These are phyloP conservation scores for Antigone vipio DNA, from an alignment of 2,113 vertebrate species.

Conservation along the genomic window DNA sequence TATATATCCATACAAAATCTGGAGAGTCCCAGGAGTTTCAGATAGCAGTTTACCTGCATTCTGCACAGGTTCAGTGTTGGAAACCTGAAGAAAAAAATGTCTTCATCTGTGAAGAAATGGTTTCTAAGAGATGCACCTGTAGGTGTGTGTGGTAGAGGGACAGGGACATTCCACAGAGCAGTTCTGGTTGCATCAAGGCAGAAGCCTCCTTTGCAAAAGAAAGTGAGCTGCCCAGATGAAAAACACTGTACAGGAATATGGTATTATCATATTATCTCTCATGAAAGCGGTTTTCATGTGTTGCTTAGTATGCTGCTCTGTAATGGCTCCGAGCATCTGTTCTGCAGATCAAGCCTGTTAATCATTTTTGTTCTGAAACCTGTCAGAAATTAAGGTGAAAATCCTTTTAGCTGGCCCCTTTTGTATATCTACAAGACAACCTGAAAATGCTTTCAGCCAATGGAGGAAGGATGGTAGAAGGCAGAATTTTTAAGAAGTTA, in stretches of 20 bases:
- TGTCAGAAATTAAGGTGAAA: slow-evolving; percentile 23
- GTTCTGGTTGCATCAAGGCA: neutral
- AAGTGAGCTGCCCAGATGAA: neutral
- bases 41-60: neutral
- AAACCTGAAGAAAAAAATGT: neutral
- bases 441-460: neutral
- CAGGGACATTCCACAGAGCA: neutral
- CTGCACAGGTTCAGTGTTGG: neutral
- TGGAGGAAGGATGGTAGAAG: neutral
- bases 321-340: slow-evolving; percentile 10
- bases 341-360: slow-evolving; percentile 10
- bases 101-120: neutral
- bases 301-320: neutral
- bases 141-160: neutral
- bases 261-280: neutral
- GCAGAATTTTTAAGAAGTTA: neutral
- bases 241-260: neutral
- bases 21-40: neutral
- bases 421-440: neutral
- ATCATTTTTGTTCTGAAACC: slow-evolving; percentile 10
- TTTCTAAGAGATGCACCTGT: neutral
- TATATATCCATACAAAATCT: neutral
- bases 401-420: neutral
- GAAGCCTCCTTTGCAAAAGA: neutral
- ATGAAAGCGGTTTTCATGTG: neutral